Evolutionary conservation across 2,888 invertebrate species (phyloP), one percentile per base, ranked within the genome.

Genomic region (Willowsia nigromaculata): DNA sequence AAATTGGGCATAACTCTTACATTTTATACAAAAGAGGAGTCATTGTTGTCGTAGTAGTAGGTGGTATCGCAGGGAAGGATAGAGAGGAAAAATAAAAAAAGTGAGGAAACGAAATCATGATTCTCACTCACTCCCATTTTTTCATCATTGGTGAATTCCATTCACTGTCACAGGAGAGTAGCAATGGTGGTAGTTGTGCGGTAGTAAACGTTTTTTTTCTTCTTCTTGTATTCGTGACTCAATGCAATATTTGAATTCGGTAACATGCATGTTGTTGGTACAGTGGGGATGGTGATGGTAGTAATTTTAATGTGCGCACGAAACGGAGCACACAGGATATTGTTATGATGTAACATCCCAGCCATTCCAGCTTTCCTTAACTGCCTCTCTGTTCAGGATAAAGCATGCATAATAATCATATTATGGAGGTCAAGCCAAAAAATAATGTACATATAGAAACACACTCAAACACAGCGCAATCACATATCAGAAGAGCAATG

Each of bases 261-360:
- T 53, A 74, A 50, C 71, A 74, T 84, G 84, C 76, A 59, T 85
- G 85, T 50, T 71, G 83, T 71, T 50, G 53, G 47, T 74, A 74
- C 43, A 50, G 59, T 50, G 65, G 37, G 50, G 53, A 56, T 78
- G 56, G 81, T 78, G 53, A 56, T 78, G 78, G 81, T 68, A 30
- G 65, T 82, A 68, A 47, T 82, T 82, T 82, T 82, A 65, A 82
- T 65, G 82, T 82, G 82, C 33, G 62, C 82, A 82, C 65, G 82
- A 82, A 82, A 82, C 18, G 40, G 56, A 78, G 56, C 56, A 78
- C 56, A 78, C 78, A 78, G 78, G 78, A 78, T 50, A 84, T 84
- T 84, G 68, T 84, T 84, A 76, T 85, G 59, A 85, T 85, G 78
- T 85, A 85, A 85, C 85, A 85, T 85, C 71, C 86, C 65, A 62